Evolutionary conservation across 1,140 invertebrate genomes (phyloP).

Genomic region (Melanaphis sacchari): DNA sequence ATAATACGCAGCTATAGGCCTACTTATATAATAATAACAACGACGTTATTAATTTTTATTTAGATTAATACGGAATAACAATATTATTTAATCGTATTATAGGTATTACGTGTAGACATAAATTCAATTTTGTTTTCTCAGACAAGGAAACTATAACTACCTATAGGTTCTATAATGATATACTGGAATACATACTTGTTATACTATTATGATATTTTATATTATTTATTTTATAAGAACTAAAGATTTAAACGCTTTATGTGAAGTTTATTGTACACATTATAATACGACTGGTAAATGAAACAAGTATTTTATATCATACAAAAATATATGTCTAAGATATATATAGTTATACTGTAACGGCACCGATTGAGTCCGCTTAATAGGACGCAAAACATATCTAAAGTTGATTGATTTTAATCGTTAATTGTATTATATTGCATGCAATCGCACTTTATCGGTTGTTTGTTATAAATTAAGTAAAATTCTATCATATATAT

Average conservation of each 20-base stretch:
- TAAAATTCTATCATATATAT: no score
- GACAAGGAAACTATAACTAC: background rate
- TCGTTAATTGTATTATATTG: no score
- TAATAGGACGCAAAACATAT: no score
- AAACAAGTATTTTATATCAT: background rate
- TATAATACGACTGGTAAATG: no score
- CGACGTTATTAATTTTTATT: slow-evolving; percentile 7
- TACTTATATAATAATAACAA: background rate
- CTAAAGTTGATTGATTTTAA: no score
- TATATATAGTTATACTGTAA: no score
- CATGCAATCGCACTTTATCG: no score
- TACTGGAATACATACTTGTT: background rate
- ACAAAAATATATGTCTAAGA: no score
- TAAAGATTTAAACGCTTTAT: background rate
- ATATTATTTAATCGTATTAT: background rate
- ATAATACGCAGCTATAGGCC: background rate
- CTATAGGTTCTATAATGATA: background rate
- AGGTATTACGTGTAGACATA: background rate
- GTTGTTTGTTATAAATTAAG: no score
- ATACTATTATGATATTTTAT: background rate
- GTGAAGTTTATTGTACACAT: background rate
- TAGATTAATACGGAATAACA: background rate
- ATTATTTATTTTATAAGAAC: background rate
- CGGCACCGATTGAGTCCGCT: no score
- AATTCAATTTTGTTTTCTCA: background rate